Conservation (phyloP, 2,113 vertebrate species). For the Dipodomys stephensi region DNA sequence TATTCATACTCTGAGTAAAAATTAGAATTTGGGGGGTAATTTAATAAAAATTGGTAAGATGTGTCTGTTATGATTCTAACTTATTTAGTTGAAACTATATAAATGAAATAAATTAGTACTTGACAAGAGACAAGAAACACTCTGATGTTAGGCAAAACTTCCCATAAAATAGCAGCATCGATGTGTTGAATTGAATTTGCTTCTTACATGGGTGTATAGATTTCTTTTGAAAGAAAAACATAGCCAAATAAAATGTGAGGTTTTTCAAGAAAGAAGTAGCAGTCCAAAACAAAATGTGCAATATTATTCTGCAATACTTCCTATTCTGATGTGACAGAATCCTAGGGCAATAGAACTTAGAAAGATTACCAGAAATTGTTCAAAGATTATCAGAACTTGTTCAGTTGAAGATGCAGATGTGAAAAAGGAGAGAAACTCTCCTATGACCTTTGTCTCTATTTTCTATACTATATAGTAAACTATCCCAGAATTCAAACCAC, state of each 20-base stretch:
- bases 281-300: not conserved
- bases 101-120: not conserved
- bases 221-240: not conserved
- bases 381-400: not conserved
- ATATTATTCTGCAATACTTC: not conserved
- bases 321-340: too few relatives aligned
- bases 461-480: not conserved
- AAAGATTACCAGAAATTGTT: not conserved
- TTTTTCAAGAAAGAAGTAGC: not conserved
- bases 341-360: not conserved
- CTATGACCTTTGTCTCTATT: not conserved
- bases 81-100: not conserved
- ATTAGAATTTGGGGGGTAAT: not conserved
- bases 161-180: not conserved
- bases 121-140: not conserved
- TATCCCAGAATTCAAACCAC: not conserved
- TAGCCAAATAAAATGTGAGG: not conserved
- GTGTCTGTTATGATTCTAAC: not conserved
- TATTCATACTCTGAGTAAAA: not conserved
- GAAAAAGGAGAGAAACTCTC: not conserved
- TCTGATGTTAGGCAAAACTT: not conserved
- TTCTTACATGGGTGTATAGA: not conserved
- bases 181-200: rapidly evolving
- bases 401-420: not conserved
- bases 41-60: not conserved